phyloP scores from a whole-genome alignment of 2,888 invertebrate species.

The Phyllotreta cruciferae region DNA sequence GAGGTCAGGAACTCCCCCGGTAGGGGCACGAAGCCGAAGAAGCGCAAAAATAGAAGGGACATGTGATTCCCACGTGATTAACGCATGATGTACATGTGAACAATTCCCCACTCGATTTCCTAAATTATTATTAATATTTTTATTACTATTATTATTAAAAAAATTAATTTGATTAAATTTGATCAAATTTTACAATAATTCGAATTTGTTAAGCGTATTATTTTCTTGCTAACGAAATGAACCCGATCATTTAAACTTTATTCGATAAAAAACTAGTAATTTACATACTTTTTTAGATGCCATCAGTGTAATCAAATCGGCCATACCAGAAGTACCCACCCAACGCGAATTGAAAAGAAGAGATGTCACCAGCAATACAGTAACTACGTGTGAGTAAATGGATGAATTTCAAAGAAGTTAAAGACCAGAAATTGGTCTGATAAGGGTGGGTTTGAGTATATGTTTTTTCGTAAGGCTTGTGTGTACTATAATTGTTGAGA shows the following conservation, averaged over 20 bases:
- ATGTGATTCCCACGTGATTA: slow-evolving; percentile 39
- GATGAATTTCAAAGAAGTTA: slow-evolving; percentile 79
- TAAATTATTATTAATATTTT: background rate
- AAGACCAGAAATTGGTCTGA: slow-evolving; percentile 74
- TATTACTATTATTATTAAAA: no score
- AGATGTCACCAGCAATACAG: slow-evolving; percentile 80
- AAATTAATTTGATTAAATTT: no score
- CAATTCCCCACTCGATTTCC: background rate
- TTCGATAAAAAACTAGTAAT: slow-evolving; percentile 33
- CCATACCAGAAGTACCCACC: slow-evolving; percentile 73
- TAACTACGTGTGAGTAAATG: slow-evolving; percentile 67
- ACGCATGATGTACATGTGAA: background rate
- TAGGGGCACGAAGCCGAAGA: slow-evolving; percentile 39
- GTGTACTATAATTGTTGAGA: no score
- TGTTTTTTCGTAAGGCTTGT: no score
- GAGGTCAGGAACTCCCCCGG: slow-evolving; percentile 30
- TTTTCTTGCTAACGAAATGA: no score
- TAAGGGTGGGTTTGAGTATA: slow-evolving; percentile 58
- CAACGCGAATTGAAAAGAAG: slow-evolving; percentile 88
- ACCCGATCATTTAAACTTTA: no score
- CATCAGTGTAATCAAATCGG: slow-evolving; percentile 83
- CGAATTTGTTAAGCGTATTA: no score
- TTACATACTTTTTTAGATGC: slow-evolving; percentile 71
- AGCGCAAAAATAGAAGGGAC: slow-evolving; percentile 46
- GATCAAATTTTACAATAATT: no score